Evolutionary conservation across 1,140 invertebrate genomes (phyloP), one percentile per base, ranked within the genome.

Genomic region (Tetramorium simillimum): DNA sequence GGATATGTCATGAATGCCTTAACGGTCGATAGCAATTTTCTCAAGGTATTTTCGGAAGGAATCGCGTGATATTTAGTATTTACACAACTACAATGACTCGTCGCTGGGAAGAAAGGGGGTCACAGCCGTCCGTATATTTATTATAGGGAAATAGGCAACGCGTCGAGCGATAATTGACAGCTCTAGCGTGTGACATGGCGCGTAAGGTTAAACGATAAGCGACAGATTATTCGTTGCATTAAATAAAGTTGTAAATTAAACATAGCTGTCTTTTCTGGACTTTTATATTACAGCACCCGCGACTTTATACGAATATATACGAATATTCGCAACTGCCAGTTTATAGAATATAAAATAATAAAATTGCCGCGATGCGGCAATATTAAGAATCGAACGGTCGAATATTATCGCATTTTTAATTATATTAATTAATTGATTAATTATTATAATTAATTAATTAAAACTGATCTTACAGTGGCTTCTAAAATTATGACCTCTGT

Each of bases 201-300:
- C 46, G 10, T 81, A 81, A 70, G 77, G 63, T 81, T 81, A 81
- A 69, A 81, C 5, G 77, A 81, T 81, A 70, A 81, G 40, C 65
- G n/a, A 7, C 12, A 51, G 24, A 33, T 53, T 33, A 65, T 67
- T 51, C 24, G 4, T 28, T 18, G 16, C n/a, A 16, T 28, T 51
- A 51, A 80, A 67, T 51, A 51, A 65, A 65, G 1, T 51, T 7
- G 0, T 49, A 18, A 3, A 51, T 67, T 67, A 65, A 12, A 18
- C 10, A 69, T n/a, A n/a, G n/a, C n/a, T n/a, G 6, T 16, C 16
- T 21, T 0, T 28, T 60, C 37, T 60, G 9, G 60, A 12, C 21
- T n/a, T 16, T 67, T 46, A 14, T 21, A 6, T 78, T 24, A 24
- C 63, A 43, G 53, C n/a, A 21, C 37, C 2, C 28, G 2, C 53